Evolutionary conservation across 2,797 vertebrate genomes (phyloP), one percentile per base, ranked within the genome.

Genomic region (Gallirallus australis): DNA sequence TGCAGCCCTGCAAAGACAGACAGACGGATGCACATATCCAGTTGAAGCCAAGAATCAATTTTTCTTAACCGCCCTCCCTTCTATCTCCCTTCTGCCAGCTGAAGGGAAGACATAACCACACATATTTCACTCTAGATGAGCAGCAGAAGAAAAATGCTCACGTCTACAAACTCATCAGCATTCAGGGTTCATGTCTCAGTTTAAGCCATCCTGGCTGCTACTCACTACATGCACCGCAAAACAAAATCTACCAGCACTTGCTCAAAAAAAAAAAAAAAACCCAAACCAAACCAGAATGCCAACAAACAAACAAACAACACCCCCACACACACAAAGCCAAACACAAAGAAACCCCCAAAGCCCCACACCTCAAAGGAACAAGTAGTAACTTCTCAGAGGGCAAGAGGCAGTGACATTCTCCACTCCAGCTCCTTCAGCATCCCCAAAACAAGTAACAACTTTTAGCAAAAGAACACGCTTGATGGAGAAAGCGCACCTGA

Each of bases 1-100:
- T 94, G 99, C 99, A 97, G 99, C 99, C 98, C 99, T 99, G 98
- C 93, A 97, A 95, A 97, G 91, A 97, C 82, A 91, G 68, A 88
- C 73, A 93, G 35, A 91, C 14, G 87, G n/a, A 92, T 15, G 18
- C 59, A 91, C 54, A 94, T 17, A 89, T 19, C 48, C 50, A 91
- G 42, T 1, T 93, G 89, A 95, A 90, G 59, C 28, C 11, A 61
- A 42, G 31, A 93, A 90, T n/a, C 24, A 47, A 15, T 56, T 77
- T 95, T 89, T 87, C 68, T 84, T 78, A 86, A 82, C 27, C 5
- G 2, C 21, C 28, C n/a, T 92, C 80, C 75, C 40, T 86, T 82
- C 73, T 50, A 21, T 25, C 47, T 48, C 47, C 60, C 50, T 89
- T 82, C 71, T 85, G 71, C 27, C 82, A 37, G 70, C 86, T 93